Conservation (phyloP, 2,888 invertebrate genomes). For the Thera britannica region DNA sequence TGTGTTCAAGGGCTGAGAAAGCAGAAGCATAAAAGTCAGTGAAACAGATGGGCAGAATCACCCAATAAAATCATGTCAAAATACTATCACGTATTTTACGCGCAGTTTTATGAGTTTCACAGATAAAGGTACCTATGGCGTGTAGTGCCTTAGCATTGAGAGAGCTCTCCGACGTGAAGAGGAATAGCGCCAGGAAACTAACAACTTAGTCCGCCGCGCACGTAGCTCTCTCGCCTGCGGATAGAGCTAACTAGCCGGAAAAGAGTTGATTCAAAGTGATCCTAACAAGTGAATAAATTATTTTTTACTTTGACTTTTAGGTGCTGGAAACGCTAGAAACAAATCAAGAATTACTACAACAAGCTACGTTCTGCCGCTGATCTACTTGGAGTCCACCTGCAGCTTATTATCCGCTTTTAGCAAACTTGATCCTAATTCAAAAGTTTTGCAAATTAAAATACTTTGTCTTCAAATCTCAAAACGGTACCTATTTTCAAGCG, state of each 20-base stretch:
- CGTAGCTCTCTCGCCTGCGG: too few relatives aligned
- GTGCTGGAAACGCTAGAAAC: too few relatives aligned
- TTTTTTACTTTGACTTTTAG: too few relatives aligned
- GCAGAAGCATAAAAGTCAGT: constrained; percentile 4
- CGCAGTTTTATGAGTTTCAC: neutral
- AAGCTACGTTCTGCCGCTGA: neutral
- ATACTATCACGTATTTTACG: constrained; percentile 2
- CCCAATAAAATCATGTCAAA: constrained; percentile 2
- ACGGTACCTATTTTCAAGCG: neutral
- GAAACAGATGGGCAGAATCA: constrained; percentile 3
- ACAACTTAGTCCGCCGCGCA: neutral
- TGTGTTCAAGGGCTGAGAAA: neutral
- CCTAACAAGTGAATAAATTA: too few relatives aligned
- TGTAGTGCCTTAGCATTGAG: neutral
- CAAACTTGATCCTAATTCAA: neutral
- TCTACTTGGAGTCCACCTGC: neutral
- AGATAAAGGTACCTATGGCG: neutral
- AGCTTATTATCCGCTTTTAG: neutral
- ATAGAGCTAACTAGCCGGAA: too few relatives aligned
- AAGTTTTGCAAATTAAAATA: constrained; percentile 13
- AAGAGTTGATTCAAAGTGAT: too few relatives aligned
- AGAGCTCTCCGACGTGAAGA: neutral
- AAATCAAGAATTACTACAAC: too few relatives aligned
- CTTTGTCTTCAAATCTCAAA: constrained; percentile 1
- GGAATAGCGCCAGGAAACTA: neutral